Base-by-base conservation (phyloP, 2,113 vertebrate genomes). In the Kryptolebias marmoratus region DNA sequence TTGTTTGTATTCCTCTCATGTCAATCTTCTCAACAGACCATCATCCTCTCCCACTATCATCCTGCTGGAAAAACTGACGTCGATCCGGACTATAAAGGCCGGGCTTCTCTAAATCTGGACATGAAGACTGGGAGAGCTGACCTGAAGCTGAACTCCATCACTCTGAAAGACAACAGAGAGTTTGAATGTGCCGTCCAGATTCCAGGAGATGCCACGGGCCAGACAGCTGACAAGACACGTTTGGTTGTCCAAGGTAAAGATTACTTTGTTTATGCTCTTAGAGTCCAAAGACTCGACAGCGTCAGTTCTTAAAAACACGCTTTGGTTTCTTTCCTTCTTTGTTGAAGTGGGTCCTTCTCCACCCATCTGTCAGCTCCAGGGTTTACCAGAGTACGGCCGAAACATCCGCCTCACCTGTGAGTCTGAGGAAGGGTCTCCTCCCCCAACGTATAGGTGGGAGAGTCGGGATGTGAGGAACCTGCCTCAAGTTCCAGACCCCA, bases 391-490 rank as follows among this genome's bases (percentile, higher is more conserved):
- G 74, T 95, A 94, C 0, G 95, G 93, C 32, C 89, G 95, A 47
- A 69, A 95, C 83, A 94, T 99, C 83, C 92, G 89, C 48, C 85
- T 98, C 69, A 96, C 92, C 6, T 98, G 97, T n/a, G 0, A 0
- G 1, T 99, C 97, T 0, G 73, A 66, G 0, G 95, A 97, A 75
- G 98, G 96, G 28, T 96, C 94, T 6, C 97, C 97, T 0, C 0
- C 15, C 0, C 97, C 98, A 1, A 50, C 6, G 0, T 98, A 99
- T 45, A 88, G 75, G 6, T 98, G 98, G 98, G 42, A 91, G 42
- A 91, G 82, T 58, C 92, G 78, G 32, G 65, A 72, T 0, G 9
- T 85, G 18, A 64, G 2, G 10, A 93, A 95, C 44, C 3, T 55
- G 0, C 88, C 74, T 30, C 89, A 88, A 0, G 0, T 0, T 0